Conservation (phyloP, 64 coral and sea anemone species). For the Pachyseris speciosa region DNA sequence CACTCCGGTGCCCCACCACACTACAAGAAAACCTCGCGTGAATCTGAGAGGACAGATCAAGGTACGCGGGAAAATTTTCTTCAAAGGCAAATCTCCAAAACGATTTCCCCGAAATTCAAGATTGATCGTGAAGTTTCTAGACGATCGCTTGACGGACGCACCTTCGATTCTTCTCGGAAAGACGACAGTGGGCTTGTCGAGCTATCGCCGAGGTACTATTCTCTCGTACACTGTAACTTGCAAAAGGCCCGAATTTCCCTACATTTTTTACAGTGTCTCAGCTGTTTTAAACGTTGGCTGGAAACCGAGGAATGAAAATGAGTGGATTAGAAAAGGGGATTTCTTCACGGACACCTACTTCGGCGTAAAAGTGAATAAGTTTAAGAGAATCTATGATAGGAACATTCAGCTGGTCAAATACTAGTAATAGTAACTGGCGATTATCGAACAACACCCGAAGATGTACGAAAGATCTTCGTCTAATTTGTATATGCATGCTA, state of each 20-base stretch:
- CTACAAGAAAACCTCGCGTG: background rate
- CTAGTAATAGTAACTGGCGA: background rate
- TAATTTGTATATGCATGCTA: background rate
- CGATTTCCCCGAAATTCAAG: conserved; percentile 7
- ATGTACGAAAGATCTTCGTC: background rate
- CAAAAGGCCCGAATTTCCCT: background rate
- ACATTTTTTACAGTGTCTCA: conserved; percentile 14
- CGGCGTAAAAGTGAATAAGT: background rate
- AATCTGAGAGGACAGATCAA: background rate
- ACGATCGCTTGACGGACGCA: conserved; percentile 6
- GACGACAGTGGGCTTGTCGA: conserved; percentile 25
- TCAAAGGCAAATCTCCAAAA: background rate
- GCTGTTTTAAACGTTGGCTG: conserved; percentile 55
- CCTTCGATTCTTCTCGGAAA: background rate
- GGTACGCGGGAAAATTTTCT: conserved; percentile 36
- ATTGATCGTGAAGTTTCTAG: conserved; percentile 43
- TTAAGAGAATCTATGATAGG: background rate
- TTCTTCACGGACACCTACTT: conserved; percentile 47
- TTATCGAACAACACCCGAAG: background rate
- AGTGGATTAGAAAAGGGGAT: conserved; percentile 43
- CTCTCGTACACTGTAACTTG: conserved; percentile 35
- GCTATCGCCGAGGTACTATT: background rate
- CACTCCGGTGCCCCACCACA: background rate
- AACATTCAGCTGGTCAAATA: conserved; percentile 41
- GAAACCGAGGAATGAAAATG: conserved; percentile 16